Evolutionary conservation across 2,797 vertebrate species (phyloP), one percentile per base, ranked within the genome.

Genomic region (Chelidonichthys spinosus): DNA sequence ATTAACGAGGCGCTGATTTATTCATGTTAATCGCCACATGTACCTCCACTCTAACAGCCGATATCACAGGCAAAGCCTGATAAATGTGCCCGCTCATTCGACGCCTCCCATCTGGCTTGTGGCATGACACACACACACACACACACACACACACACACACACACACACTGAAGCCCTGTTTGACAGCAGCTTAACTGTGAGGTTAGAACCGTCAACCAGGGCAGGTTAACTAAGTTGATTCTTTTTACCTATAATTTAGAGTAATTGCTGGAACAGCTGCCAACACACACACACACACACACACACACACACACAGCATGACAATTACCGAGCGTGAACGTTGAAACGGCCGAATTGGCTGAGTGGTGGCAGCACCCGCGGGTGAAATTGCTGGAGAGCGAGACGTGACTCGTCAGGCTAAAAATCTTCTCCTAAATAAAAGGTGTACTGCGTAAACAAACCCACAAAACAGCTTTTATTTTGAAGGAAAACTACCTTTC

Each of bases 311-410:
- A 18, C 76, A 69, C 63, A 83, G 58, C 63, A 63, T 77, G 55
- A 73, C 74, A 70, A 73, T 85, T 76, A 74, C 72, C 74, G 50
- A n/a, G 33, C 25, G 47, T 9, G 11, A 69, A 42, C 11, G 69
- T 53, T 32, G 15, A 68, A 74, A 64, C 14, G 61, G 6, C 50
- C 63, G 15, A 49, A 69, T 37, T 44, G 50, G 50, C 63, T 74
- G 78, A 66, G 47, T 7, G 56, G 74, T 36, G 1, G 61, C 65
- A 50, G 74, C 69, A 73, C 60, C 72, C 66, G 68, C 35, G 55
- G 72, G 65, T 64, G 70, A 81, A 82, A 86, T 68, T 70, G 56
- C 72, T 58, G 39, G 13, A 79, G 65, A 50, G 55, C 55, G 43
- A 33, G 37, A 35, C 3, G 8, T 47, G 70, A 82, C 11, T 79